phyloP scores from a whole-genome alignment of 2,113 vertebrate species.

The Sphaerodactylus townsendi region DNA sequence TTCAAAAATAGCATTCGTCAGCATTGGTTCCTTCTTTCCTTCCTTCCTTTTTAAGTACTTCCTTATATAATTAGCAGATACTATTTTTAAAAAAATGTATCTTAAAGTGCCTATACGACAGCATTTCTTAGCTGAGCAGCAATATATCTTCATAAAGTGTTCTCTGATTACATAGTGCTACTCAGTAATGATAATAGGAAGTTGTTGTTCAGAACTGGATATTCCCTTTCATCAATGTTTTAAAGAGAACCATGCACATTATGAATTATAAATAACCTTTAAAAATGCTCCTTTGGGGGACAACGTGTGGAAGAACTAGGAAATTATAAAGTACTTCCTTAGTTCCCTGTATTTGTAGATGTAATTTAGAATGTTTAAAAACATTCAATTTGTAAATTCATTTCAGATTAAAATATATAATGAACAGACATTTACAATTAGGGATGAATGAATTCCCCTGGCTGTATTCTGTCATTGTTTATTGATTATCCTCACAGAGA shows the following conservation, averaged over 20 bases:
- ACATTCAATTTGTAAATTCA: not conserved
- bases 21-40: slow-evolving; percentile 8
- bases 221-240: slow-evolving; percentile 31
- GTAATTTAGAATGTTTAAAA: not conserved
- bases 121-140: slow-evolving; percentile 46
- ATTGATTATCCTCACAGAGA: too few species aligned
- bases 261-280: slow-evolving; percentile 42
- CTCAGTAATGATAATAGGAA: slow-evolving; percentile 65
- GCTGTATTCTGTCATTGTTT: too few species aligned
- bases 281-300: slow-evolving; percentile 47
- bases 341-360: not conserved
- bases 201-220: slow-evolving; percentile 57
- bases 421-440: not conserved
- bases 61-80: slow-evolving; percentile 56
- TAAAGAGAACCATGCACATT: slow-evolving; percentile 19
- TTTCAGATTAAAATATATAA: not conserved
- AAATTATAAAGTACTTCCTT: not conserved
- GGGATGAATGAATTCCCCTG: too few species aligned
- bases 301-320: slow-evolving; percentile 40
- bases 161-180: slow-evolving; percentile 45
- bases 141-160: slow-evolving; percentile 39
- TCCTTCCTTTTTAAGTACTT: slow-evolving; percentile 38
- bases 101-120: slow-evolving; percentile 35
- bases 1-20: slow-evolving; percentile 33
- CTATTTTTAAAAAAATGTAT: slow-evolving; percentile 51